Conservation (phyloP, 1,140 invertebrate genomes). For the Anastatus disparis region DNA sequence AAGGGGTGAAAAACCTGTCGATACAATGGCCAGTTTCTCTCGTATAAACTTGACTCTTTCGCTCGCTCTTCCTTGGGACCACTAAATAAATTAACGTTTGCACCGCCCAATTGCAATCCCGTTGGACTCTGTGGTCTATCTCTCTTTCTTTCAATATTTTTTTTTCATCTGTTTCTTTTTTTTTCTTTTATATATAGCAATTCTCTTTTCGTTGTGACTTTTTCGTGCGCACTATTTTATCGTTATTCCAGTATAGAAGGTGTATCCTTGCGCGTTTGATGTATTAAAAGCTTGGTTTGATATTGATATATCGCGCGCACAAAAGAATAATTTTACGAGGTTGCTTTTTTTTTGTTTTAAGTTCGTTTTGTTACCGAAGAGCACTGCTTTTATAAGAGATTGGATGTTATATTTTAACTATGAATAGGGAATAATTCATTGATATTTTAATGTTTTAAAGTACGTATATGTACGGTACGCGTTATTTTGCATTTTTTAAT, state of each 20-base stretch:
- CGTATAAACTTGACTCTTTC: neutral
- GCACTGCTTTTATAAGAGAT: no score
- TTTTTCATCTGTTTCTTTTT: neutral
- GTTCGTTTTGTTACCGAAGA: no score
- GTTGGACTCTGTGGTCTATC: no score
- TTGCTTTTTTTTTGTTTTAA: neutral
- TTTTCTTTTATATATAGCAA: no score
- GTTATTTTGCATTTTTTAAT: no score
- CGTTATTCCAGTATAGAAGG: neutral
- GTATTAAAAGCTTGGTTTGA: conserved; percentile 11
- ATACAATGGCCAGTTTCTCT: conserved; percentile 47
- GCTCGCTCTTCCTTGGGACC: conserved; percentile 37
- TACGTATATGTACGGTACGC: no score
- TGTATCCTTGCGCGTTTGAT: neutral
- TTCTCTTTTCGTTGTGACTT: no score
- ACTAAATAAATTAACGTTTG: conserved; percentile 53
- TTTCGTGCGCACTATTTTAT: no score
- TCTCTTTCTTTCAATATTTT: no score
- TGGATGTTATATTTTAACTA: no score
- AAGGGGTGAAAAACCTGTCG: conserved; percentile 48
- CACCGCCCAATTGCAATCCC: conserved; percentile 46
- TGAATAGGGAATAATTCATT: no score
- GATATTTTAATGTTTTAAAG: no score
- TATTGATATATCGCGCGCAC: neutral
- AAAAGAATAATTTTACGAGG: conserved; percentile 1